Conservation (phyloP, 37 sponge, comb jelly and placozoan species). For the Ianthella basta region DNA sequence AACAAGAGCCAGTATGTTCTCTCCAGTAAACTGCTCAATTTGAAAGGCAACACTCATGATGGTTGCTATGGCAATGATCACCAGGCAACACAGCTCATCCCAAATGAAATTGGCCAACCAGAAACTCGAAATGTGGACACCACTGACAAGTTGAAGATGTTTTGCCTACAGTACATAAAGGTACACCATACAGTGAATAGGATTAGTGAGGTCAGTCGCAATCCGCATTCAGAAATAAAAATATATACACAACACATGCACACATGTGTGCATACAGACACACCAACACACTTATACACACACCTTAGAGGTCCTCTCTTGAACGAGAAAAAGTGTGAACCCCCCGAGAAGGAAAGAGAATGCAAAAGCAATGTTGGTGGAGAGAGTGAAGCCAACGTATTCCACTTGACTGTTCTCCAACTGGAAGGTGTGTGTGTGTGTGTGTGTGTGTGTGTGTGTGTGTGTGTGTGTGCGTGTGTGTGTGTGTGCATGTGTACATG, state of each 20-base stretch:
- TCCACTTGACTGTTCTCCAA: no score
- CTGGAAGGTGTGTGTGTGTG: conserved; percentile 20
- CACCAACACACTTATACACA: not conserved
- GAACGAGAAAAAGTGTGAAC: no score
- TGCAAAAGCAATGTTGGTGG: no score
- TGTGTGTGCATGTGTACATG: conserved; percentile 2
- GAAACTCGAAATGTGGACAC: conserved; percentile 7
- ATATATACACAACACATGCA: not conserved
- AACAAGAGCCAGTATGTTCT: conserved; percentile 13
- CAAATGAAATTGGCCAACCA: conserved; percentile 30
- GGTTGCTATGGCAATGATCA: not conserved
- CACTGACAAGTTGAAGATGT: conserved; percentile 9
- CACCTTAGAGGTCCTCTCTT: no score
- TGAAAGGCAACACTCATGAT: conserved; percentile 16
- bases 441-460: conserved; percentile 26
- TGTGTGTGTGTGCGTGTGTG: conserved; percentile 26
- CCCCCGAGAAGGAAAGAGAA: no score
- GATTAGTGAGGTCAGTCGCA: no score
- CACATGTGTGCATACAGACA: not conserved
- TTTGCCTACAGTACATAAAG: no score
- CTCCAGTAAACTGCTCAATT: conserved; percentile 8
- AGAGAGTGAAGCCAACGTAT: no score
- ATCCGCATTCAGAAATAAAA: not conserved
- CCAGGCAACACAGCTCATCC: not conserved
- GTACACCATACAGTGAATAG: no score